These are phyloP conservation scores for Gasterosteus aculeatus DNA, from an alignment of 2,113 vertebrate genomes.

Conservation along the genomic window DNA sequence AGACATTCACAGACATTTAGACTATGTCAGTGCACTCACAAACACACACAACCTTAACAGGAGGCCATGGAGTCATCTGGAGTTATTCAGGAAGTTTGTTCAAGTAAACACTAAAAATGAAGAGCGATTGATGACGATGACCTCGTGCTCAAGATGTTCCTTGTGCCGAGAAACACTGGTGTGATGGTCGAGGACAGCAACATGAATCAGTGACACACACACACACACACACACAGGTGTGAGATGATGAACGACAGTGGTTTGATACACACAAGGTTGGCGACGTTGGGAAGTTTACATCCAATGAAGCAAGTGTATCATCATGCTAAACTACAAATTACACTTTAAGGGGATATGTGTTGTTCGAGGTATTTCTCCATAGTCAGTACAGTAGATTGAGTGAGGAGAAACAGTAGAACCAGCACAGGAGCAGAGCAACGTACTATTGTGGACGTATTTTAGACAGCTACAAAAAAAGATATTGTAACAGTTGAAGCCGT, in stretches of 20 bases:
- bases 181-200: conserved; percentile 5
- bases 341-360: background rate
- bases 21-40: conserved; percentile 38
- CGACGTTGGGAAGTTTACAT: background rate
- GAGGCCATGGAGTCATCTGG: background rate
- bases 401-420: no score
- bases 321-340: background rate
- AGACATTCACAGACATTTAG: conserved; percentile 65
- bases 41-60: conserved; percentile 13
- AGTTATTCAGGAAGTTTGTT: background rate
- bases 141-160: background rate
- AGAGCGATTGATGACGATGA: background rate
- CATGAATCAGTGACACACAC: conserved; percentile 10
- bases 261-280: background rate
- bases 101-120: no score
- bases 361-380: background rate
- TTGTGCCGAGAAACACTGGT: conserved; percentile 1
- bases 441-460: background rate
- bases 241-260: conserved; percentile 20
- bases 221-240: background rate
- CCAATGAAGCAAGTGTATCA: background rate
- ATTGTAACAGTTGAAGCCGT: no score
- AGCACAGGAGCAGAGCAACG: no score
- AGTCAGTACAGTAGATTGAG: no score
- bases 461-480: background rate